Conservation (phyloP, 2,888 invertebrate genomes). For the Erebia aethiops region DNA sequence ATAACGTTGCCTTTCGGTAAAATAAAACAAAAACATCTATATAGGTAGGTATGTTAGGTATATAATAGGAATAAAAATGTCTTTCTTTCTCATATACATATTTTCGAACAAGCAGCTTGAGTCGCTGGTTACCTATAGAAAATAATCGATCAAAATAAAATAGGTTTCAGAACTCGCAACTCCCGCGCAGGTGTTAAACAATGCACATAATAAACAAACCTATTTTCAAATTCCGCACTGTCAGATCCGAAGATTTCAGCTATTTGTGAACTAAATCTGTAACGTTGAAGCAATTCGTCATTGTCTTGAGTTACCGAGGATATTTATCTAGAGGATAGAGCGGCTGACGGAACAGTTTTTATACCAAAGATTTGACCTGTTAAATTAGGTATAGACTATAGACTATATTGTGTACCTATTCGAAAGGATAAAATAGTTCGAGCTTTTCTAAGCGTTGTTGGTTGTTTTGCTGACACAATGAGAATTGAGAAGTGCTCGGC, state of each 20-base stretch:
- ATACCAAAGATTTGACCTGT: neutral
- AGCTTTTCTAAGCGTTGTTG: too few species aligned
- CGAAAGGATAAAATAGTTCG: too few species aligned
- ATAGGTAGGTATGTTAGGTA: too few species aligned
- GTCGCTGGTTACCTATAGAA: neutral
- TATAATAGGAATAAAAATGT: too few species aligned
- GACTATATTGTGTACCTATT: too few species aligned
- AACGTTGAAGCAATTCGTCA: conserved; percentile 26
- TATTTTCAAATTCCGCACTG: conserved; percentile 38
- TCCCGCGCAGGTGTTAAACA: conserved; percentile 31
- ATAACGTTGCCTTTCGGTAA: too few species aligned
- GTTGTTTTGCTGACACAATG: too few species aligned
- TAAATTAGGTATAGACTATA: neutral
- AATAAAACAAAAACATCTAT: too few species aligned
- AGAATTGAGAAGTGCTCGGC: too few species aligned
- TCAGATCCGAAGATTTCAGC: conserved; percentile 9
- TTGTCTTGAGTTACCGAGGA: conserved; percentile 1
- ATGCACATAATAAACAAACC: conserved; percentile 32
- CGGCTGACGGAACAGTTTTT: neutral
- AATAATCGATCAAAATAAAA: conserved; percentile 19
- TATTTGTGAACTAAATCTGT: conserved; percentile 27
- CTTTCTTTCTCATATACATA: too few species aligned
- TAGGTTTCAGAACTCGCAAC: conserved; percentile 22
- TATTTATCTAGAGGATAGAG: neutral
- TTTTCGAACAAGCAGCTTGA: too few species aligned